phyloP scores from a whole-genome alignment of 2,113 vertebrate species.

The Notiomystis cincta region DNA sequence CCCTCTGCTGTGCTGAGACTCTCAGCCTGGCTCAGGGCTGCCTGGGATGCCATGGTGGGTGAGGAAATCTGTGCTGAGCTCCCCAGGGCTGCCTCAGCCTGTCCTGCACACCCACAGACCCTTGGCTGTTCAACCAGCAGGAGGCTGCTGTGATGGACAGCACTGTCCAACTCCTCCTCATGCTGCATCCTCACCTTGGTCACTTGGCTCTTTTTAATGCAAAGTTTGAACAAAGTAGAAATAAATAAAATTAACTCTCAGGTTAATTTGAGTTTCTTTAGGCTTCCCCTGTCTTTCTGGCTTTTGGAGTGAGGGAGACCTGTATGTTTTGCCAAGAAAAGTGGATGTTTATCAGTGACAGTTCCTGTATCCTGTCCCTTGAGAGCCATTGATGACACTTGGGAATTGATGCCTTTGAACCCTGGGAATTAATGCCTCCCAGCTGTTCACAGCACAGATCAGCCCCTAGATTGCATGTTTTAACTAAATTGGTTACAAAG shows the following conservation, averaged over 20 bases:
- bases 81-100: neutral
- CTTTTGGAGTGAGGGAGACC: neutral
- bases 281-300: neutral
- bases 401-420: constrained; percentile 15
- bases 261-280: neutral
- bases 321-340: neutral
- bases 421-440: neutral
- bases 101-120: neutral
- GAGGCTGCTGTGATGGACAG: neutral
- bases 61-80: neutral
- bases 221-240: neutral
- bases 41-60: neutral
- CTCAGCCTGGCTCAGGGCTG: neutral
- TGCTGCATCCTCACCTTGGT: neutral
- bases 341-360: neutral
- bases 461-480: neutral
- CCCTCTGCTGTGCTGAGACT: neutral
- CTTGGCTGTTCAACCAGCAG: neutral
- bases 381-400: neutral
- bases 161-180: neutral
- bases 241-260: neutral
- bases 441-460: neutral
- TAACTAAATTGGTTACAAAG: constrained; percentile 31
- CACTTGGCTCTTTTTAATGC: neutral
- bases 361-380: neutral